These are phyloP conservation scores for Elysia crispata DNA, from an alignment of 2,888 invertebrate species.

Conservation along the genomic window DNA sequence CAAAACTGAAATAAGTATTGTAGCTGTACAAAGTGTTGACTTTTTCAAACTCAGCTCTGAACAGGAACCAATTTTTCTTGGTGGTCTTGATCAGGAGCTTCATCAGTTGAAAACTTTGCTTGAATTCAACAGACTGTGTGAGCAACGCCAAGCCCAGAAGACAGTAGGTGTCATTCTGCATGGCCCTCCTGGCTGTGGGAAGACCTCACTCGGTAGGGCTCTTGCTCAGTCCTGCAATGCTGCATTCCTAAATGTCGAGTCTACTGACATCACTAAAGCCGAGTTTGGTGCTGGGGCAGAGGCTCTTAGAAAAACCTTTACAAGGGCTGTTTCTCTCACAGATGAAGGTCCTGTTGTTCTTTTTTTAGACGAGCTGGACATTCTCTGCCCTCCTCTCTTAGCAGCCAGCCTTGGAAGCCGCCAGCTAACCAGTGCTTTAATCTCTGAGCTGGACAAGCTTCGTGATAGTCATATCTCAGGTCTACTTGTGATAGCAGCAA, in stretches of 20 bases:
- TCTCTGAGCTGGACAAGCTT: slow-evolving; percentile 79
- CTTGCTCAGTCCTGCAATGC: slow-evolving; percentile 77
- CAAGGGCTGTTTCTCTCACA: slow-evolving; percentile 76
- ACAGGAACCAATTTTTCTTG: slow-evolving; percentile 48
- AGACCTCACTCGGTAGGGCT: slow-evolving; percentile 84
- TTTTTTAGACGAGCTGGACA: slow-evolving; percentile 78
- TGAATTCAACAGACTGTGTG: slow-evolving; percentile 53
- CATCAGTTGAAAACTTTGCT: slow-evolving; percentile 61
- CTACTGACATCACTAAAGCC: slow-evolving; percentile 78
- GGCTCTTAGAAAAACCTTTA: slow-evolving; percentile 78
- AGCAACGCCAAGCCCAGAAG: slow-evolving; percentile 42
- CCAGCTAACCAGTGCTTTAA: slow-evolving; percentile 78
- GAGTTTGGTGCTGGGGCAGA: slow-evolving; percentile 81
- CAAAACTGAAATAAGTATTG: slow-evolving; percentile 59
- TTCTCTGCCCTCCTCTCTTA: slow-evolving; percentile 67
- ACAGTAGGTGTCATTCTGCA: slow-evolving; percentile 66
- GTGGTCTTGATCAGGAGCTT: slow-evolving; percentile 62
- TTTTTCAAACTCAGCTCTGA: slow-evolving; percentile 56
- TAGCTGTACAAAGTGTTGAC: slow-evolving; percentile 60
- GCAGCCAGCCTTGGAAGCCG: slow-evolving; percentile 70
- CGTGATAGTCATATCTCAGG: slow-evolving; percentile 66
- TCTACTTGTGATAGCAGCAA: slow-evolving; percentile 81
- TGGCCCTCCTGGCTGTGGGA: slow-evolving; percentile 74
- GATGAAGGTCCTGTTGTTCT: slow-evolving; percentile 76
- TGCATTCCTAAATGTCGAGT: slow-evolving; percentile 78